Conservation (phyloP, 2,888 invertebrate genomes). For the Drosophila helvetica region DNA sequence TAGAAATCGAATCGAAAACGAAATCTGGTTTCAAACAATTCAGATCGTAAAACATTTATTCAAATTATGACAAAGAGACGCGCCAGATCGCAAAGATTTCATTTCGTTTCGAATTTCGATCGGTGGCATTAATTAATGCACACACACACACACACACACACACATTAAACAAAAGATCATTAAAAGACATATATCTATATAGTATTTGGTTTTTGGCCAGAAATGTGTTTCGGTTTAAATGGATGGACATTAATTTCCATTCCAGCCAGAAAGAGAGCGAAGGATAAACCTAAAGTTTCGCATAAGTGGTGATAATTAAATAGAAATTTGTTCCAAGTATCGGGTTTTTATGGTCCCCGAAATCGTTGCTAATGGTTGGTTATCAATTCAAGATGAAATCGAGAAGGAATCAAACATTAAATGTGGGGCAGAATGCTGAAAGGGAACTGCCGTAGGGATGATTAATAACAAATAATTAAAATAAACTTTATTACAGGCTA, state of each 20-base stretch:
- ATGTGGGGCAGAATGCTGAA: neutral
- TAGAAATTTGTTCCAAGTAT: constrained; percentile 37
- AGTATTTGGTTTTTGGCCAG: constrained; percentile 5
- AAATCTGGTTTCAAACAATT: constrained; percentile 72
- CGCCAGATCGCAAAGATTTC: constrained; percentile 55
- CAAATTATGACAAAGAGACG: constrained; percentile 52
- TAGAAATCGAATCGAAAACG: constrained; percentile 5
- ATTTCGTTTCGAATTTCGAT: constrained; percentile 35
- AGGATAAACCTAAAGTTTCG: constrained; percentile 14
- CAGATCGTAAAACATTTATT: constrained; percentile 70
- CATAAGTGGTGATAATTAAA: constrained; percentile 32
- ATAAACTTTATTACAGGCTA: neutral
- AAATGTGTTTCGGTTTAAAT: constrained; percentile 63
- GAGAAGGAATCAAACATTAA: constrained; percentile 13
- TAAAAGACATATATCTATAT: constrained; percentile 33
- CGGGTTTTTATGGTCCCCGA: constrained; percentile 22
- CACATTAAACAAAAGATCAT: constrained; percentile 33
- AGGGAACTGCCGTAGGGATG: neutral
- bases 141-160: constrained; percentile 20
- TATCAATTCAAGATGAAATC: constrained; percentile 22
- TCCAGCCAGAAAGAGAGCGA: constrained; percentile 11
- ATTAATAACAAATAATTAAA: neutral
- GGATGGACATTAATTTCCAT: constrained; percentile 64
- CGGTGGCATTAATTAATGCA: constrained; percentile 63
- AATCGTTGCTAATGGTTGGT: constrained; percentile 18